A percentile compares a stretch with the other conserved stretches of the same genome.
phyloP scores from a whole-genome alignment of 2,888 invertebrate species.

The Clostera curtula region DNA sequence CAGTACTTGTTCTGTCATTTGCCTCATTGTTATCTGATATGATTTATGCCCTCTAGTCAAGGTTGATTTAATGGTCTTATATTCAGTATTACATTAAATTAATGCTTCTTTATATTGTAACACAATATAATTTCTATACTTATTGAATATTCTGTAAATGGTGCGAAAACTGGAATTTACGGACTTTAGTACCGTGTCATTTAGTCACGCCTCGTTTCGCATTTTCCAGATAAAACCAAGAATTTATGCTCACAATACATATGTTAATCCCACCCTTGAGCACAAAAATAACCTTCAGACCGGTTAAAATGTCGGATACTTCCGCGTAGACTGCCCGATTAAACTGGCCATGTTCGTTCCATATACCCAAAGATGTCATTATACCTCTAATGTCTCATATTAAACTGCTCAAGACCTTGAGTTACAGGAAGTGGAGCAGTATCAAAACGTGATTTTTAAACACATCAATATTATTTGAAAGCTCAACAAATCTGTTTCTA shows the following conservation, averaged over 20 bases:
- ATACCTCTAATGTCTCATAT: conserved; percentile 20
- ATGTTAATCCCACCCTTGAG: conserved; percentile 48
- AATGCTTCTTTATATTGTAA: neutral
- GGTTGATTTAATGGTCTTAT: conserved; percentile 29
- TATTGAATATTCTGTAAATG: no score
- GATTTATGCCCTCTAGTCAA: conserved; percentile 59
- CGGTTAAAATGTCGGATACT: conserved; percentile 33
- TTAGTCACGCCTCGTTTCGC: conserved; percentile 6
- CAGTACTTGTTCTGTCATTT: conserved; percentile 48
- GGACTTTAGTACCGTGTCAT: conserved; percentile 4
- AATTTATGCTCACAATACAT: conserved; percentile 37
- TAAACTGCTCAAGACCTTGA: conserved; percentile 25
- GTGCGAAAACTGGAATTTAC: no score
- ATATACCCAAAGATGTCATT: conserved; percentile 30
- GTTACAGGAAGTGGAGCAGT: conserved; percentile 29
- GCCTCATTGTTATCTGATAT: conserved; percentile 55
- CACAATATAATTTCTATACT: no score
- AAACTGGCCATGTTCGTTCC: conserved; percentile 22
- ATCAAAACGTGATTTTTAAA: conserved; percentile 23
- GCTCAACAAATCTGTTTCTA: conserved; percentile 23
- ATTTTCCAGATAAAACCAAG: conserved; percentile 21
- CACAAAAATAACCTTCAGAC: conserved; percentile 40
- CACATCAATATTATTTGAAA: conserved; percentile 7
- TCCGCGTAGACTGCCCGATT: conserved; percentile 32
- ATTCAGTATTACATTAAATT: neutral